Evolutionary conservation across 2,797 vertebrate species (phyloP).

Genomic region (Artibeus jamaicensis): DNA sequence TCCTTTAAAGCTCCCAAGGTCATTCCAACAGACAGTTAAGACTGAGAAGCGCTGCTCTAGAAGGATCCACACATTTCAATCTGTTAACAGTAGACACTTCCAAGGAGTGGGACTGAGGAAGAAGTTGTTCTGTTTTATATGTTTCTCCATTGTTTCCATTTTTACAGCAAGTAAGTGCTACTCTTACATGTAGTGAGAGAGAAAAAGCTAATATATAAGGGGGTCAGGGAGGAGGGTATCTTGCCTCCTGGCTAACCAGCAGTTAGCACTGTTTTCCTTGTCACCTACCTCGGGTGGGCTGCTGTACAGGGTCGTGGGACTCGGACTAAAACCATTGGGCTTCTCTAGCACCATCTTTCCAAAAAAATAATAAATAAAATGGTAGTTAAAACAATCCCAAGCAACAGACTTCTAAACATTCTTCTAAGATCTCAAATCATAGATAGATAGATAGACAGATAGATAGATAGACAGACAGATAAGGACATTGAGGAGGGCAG

Average conservation of each 20-base stretch:
- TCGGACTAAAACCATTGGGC: constrained; percentile 75
- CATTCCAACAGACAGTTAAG: not conserved
- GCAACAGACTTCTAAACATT: not conserved
- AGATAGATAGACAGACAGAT: not conserved
- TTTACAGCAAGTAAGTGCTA: not conserved
- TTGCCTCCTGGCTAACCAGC: not conserved
- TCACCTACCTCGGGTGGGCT: constrained; percentile 70
- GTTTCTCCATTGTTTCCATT: not conserved
- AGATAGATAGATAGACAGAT: not conserved
- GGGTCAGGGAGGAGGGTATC: not conserved
- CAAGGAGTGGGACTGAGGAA: not conserved
- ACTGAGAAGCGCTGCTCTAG: not conserved
- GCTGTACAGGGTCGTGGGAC: not conserved
- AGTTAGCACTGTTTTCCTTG: fast-evolving
- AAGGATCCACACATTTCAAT: not conserved
- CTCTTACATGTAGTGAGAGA: not conserved
- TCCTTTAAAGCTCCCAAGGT: not conserved
- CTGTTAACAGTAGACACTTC: not conserved
- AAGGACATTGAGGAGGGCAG: not conserved
- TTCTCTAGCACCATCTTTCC: constrained; percentile 67
- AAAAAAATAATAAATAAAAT: constrained; percentile 32
- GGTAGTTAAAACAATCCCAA: not conserved
- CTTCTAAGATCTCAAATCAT: not conserved
- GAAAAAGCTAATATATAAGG: not conserved
- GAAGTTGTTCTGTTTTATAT: not conserved